phyloP scores from a whole-genome alignment of 2,888 invertebrate species.

The Galeruca laticollis region DNA sequence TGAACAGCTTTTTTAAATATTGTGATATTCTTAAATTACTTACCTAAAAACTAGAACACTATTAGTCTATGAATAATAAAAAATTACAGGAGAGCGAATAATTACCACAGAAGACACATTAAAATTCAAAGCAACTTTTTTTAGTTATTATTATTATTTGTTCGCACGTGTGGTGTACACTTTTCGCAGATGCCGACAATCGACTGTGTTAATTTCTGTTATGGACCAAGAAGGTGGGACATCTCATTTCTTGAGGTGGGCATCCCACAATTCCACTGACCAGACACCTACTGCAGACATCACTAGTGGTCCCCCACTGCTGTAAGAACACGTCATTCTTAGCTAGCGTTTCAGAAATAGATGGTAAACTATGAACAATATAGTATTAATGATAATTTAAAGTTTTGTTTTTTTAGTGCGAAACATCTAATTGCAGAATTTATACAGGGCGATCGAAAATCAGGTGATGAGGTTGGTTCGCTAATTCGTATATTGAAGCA shows the following conservation, averaged over 20 bases:
- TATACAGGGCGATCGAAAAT: no score
- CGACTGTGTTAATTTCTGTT: constrained; percentile 48
- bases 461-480: no score
- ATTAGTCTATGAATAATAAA: neutral
- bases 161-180: constrained; percentile 33
- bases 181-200: constrained; percentile 49
- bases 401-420: no score
- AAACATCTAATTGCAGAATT: no score
- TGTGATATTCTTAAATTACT: neutral
- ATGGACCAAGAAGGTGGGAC: constrained; percentile 51
- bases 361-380: neutral
- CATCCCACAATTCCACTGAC: constrained; percentile 47
- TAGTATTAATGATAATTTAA: no score
- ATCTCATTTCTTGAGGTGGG: constrained; percentile 40
- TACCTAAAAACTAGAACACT: neutral
- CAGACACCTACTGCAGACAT: constrained; percentile 45
- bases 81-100: neutral
- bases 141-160: constrained; percentile 19
- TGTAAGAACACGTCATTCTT: constrained; percentile 19
- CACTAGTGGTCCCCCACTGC: constrained; percentile 30
- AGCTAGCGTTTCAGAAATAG: neutral
- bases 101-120: constrained; percentile 22
- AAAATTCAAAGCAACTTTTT: constrained; percentile 32
- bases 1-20: no score
- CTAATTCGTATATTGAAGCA: no score